Percentiles rank a stretch among this genome's conserved stretches.
phyloP scores from a whole-genome alignment of 2,888 invertebrate genomes.

The Lysandra coridon region DNA sequence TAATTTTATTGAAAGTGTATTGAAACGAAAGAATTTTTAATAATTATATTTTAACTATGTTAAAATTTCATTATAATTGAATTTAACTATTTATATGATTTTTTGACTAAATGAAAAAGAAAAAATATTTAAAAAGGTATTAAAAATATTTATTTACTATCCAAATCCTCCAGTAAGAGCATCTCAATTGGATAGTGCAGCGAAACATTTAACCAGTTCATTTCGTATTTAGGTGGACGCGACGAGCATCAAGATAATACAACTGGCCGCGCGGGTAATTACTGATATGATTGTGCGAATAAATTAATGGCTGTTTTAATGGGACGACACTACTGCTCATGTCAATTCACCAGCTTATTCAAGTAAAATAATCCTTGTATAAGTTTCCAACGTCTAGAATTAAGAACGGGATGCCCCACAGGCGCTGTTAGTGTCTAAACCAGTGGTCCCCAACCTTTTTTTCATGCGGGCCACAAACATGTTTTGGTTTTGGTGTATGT shows the following conservation, averaged over 20 bases:
- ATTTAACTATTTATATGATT: too few relatives aligned
- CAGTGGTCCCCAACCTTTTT: too few relatives aligned
- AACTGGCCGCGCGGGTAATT: conserved; percentile 11
- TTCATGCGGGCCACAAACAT: too few relatives aligned
- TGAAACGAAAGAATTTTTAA: too few relatives aligned
- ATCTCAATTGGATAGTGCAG: neutral
- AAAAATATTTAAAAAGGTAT: neutral
- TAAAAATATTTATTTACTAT: neutral
- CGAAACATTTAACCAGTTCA: neutral
- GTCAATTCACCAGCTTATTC: neutral
- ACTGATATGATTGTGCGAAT: conserved; percentile 18
- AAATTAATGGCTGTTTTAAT: conserved; percentile 29
- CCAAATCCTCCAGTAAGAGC: neutral
- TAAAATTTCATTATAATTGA: too few relatives aligned
- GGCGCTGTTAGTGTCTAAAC: too few relatives aligned
- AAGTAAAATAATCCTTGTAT: neutral
- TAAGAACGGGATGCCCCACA: too few relatives aligned
- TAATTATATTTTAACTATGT: too few relatives aligned
- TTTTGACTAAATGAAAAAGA: too few relatives aligned
- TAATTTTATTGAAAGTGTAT: too few relatives aligned
- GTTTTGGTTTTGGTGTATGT: too few relatives aligned
- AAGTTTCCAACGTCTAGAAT: too few relatives aligned
- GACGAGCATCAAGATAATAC: conserved; percentile 22
- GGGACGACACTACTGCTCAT: neutral
- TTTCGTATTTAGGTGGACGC: conserved; percentile 3